Evolutionary conservation across 1,140 invertebrate genomes (phyloP), one percentile per base, ranked within the genome.

Genomic region (Potamilus streckersoni): DNA sequence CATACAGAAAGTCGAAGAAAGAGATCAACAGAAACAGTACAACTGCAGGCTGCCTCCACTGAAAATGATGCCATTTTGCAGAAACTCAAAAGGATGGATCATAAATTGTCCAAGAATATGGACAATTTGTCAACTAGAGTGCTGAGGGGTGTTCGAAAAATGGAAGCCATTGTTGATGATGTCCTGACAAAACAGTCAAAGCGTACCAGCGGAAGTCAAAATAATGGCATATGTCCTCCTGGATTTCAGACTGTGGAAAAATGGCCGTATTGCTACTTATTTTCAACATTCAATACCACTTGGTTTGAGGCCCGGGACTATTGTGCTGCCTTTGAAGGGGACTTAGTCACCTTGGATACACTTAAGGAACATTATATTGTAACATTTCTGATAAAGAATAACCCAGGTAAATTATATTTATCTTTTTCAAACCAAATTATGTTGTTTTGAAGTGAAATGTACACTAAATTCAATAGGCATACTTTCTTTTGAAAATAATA

Each of bases 231-330:
- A 19, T 87, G 86, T 78, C 86, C 86, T 13, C 20, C 70, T 20
- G 74, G 80, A 19, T 87, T 86, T 73, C 59, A 74, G 5, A 74
- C 66, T 17, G 61, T 81, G 2, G 76, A 80, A 2, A 80, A 79
- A 15, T 82, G 82, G 79, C 58, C 70, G 0, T 78, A 79, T 3
- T 87, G 86, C 76, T 87, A 87, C 68, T 55, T 82, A 68, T 78
- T 87, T 15, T 84, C 85, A 2, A 81, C 69, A 14, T 85, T 85
- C 63, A 84, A 87, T 72, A 70, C 80, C 6, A 79, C 80, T 14
- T 86, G 85, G 86, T 80, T 83, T 60, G 77, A 84, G 63, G 85
- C 85, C 12, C 71, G 79, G 16, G 82, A 83, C 15, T 83, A 81
- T 67, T 87, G 86, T 79, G n/a, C 61, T 23, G 82, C 84, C 12